phyloP scores from a whole-genome alignment of 2,113 vertebrate genomes.

The Gymnarchus niloticus region DNA sequence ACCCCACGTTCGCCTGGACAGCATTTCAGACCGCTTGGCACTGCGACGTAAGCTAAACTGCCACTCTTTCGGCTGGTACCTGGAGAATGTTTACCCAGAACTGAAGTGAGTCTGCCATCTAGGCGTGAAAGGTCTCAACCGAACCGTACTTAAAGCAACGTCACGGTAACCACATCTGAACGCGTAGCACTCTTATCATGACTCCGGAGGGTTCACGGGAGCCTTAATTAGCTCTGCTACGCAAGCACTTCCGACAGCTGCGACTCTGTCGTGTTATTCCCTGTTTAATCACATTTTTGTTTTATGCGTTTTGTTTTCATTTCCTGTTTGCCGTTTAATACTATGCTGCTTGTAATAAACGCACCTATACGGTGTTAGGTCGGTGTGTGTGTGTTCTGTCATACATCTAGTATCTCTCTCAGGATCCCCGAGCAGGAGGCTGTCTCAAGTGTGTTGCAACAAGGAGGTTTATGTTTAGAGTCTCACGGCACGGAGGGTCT shows the following conservation, averaged over 20 bases:
- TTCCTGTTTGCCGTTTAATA: too few species aligned
- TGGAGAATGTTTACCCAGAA: constrained; percentile 94
- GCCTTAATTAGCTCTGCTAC: background rate
- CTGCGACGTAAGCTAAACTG: constrained; percentile 86
- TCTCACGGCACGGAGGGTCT: constrained; percentile 68
- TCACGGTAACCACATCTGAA: background rate
- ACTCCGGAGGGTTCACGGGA: background rate
- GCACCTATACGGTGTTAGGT: background rate
- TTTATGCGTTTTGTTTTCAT: too few species aligned
- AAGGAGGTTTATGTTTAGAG: constrained; percentile 80
- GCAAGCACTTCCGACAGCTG: background rate
- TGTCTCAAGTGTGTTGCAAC: constrained; percentile 78
- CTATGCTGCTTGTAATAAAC: background rate
- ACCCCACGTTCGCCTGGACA: constrained; percentile 36
- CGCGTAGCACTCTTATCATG: background rate
- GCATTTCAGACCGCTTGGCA: constrained; percentile 78
- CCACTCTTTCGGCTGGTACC: constrained; percentile 96
- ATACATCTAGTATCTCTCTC: too few species aligned
- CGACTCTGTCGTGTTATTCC: background rate
- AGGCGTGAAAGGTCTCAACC: background rate
- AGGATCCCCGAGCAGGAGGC: constrained; percentile 89
- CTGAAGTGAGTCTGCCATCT: constrained; percentile 75
- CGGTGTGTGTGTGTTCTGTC: background rate
- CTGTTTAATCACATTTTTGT: too few species aligned
- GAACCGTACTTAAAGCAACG: too few species aligned